Base-by-base conservation (phyloP, 2,113 vertebrate genomes). In the Gallinago media region DNA sequence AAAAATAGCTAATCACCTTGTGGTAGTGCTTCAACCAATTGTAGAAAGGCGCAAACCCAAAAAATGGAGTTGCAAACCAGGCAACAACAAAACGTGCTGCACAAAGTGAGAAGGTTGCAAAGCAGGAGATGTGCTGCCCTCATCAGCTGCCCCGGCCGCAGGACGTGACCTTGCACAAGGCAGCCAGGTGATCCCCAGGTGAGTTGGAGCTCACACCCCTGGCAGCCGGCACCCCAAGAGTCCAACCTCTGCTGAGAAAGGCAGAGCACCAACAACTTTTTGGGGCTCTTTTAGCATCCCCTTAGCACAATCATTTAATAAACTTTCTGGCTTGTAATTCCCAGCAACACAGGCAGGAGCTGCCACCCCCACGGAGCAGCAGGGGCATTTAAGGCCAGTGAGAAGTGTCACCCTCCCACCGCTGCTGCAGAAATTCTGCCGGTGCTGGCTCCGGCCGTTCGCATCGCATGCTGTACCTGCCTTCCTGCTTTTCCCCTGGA, bases 361-460 rank as follows among this genome's bases (percentile, higher is more conserved):
- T 66, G 40, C 20, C 50, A n/a, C 5, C 8, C 12, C 8, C 8
- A 3, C 0, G 2, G 67, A 73, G 46, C 38, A 8, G 6, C 22
- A 5, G 31, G 26, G 19, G 12, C 23, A 29, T n/a, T 74, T 79
- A 36, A 50, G 62, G 55, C 21, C 1, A 2, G 11, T 10, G 4
- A 44, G 46, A 44, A 76, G 16, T 44, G 46, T 20, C 44, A 47
- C 4, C 0, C 1, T 61, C 27, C 68, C 32, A 36, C 27, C 20
- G 47, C 65, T 27, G 44, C 40, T 0, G 0, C n/a, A 34, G 40
- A 3, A 40, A 61, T 38, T 44, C 46, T 17, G 50, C 2, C 2
- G 27, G 13, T 20, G 20, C 44, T 2, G 1, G 20, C 50, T 40
- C 44, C 16, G 56, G 44, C 59, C 0, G 0, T 25, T 34, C 6